Percentiles rank a stretch among this genome's conserved stretches.
Conservation (phyloP, 2,888 invertebrate species). For the Brenthis ino region DNA sequence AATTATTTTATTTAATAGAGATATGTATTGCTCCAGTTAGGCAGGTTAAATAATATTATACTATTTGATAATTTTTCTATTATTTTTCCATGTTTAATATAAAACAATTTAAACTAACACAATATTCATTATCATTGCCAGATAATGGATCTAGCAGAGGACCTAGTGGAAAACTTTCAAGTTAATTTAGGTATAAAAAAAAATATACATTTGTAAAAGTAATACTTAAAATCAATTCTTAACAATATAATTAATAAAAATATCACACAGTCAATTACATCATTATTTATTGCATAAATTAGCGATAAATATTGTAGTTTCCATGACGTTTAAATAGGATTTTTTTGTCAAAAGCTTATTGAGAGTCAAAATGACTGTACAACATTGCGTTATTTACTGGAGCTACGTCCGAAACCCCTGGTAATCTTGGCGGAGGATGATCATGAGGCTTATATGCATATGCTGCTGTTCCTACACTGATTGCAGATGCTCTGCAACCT, state of each 20-base stretch:
- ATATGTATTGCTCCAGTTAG: too few relatives aligned
- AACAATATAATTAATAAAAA: constrained; percentile 6
- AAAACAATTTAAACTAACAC: too few relatives aligned
- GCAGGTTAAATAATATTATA: too few relatives aligned
- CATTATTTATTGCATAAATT: neutral
- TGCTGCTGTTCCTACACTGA: constrained; percentile 61
- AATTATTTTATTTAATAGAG: too few relatives aligned
- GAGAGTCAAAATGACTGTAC: constrained; percentile 4
- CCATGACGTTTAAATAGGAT: neutral
- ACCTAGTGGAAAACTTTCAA: neutral
- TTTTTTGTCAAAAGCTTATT: neutral
- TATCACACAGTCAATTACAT: constrained; percentile 8
- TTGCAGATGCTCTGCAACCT: constrained; percentile 70
- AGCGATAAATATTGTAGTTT: neutral
- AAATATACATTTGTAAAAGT: constrained; percentile 12
- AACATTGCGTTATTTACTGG: constrained; percentile 26
- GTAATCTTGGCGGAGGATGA: constrained; percentile 63
- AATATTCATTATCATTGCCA: too few relatives aligned
- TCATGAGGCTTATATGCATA: constrained; percentile 62
- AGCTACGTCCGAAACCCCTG: constrained; percentile 31
- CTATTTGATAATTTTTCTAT: too few relatives aligned
- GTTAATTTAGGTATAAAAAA: neutral
- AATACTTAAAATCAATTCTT: constrained; percentile 17
- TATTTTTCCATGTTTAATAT: too few relatives aligned
- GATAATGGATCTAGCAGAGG: neutral